phyloP scores from a whole-genome alignment of 2,113 vertebrate genomes.

The Coreoperca whiteheadi region DNA sequence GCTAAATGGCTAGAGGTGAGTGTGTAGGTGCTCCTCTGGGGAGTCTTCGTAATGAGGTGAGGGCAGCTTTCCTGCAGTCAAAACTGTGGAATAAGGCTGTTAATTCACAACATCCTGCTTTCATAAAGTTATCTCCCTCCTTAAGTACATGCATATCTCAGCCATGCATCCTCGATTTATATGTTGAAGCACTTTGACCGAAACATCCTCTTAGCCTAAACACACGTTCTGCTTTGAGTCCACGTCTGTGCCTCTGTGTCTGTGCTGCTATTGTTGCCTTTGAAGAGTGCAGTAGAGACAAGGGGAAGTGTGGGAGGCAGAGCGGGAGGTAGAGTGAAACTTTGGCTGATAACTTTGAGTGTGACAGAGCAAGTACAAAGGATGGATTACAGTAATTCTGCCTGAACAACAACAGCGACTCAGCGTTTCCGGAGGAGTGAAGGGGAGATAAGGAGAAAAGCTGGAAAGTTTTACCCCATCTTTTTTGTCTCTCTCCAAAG shows the following conservation, averaged over 20 bases:
- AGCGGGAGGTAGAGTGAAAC: slow-evolving; percentile 30
- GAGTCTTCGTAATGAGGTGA: slow-evolving; percentile 72
- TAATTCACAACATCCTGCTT: slow-evolving; percentile 58
- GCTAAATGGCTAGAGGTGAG: slow-evolving; percentile 77
- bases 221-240: slow-evolving; percentile 17
- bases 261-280: slow-evolving; percentile 24
- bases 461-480: slow-evolving; percentile 89
- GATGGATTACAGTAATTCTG: slow-evolving; percentile 63
- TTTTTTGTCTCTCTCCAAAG: slow-evolving; percentile 98
- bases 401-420: slow-evolving; percentile 53
- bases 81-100: slow-evolving; percentile 46
- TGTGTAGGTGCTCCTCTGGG: slow-evolving; percentile 64
- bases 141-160: slow-evolving; percentile 10
- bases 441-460: slow-evolving; percentile 26
- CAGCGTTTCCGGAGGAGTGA: slow-evolving; percentile 41
- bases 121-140: slow-evolving; percentile 38
- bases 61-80: slow-evolving; percentile 57
- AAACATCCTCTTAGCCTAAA: slow-evolving; percentile 21
- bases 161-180: slow-evolving; percentile 6
- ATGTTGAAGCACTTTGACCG: background rate
- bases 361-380: slow-evolving; percentile 49
- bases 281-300: slow-evolving; percentile 39
- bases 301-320: slow-evolving; percentile 18
- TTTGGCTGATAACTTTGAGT: slow-evolving; percentile 56
- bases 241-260: background rate